Evolutionary conservation across 2,113 vertebrate genomes (phyloP), one percentile per base, ranked within the genome.

Genomic region (Mola mola): DNA sequence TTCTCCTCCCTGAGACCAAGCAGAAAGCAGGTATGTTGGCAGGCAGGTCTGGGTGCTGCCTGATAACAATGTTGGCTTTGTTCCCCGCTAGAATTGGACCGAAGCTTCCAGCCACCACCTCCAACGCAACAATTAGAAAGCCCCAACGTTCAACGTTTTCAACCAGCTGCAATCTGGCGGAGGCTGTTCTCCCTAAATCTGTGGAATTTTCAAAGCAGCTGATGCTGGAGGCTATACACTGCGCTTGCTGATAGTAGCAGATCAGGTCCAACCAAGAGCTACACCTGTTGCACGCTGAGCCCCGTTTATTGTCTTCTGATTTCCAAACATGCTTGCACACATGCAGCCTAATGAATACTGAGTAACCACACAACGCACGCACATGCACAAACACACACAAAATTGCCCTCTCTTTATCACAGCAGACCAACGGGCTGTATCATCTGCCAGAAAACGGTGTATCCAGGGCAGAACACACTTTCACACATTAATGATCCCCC

Each of bases 31-130:
- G 85, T 88, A 76, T 87, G 86, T 78, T 86, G 82, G 78, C 78
- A 73, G 71, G 68, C 57, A 25, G 64, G 76, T 62, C 87, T 90
- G 89, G 67, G 70, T 49, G 77, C 41, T 10, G 17, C 36, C 12
- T n/a, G 83, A 90, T 90, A 90, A 89, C 86, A 75, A 84, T 68
- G 64, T 58, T 85, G 84, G 80, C 86, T 80, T 86, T 87, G 84
- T 85, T 85, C 70, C 81, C 72, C 1, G 34, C 55, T 34, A 37
- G 78, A 83, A 86, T 90, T 85, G 86, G 78, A 85, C 77, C 62
- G 76, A 60, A 36, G 44, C 66, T 82, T 68, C 53, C 69, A 61
- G 58, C 53, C 37, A 46, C 79, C 75, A 74, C 63, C 43, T 34
- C 64, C 72, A 68, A 66, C 80, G 75, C 83, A 82, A 83, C 82